Conservation (phyloP, 2,797 vertebrate genomes). For the Lepus townsendii region DNA sequence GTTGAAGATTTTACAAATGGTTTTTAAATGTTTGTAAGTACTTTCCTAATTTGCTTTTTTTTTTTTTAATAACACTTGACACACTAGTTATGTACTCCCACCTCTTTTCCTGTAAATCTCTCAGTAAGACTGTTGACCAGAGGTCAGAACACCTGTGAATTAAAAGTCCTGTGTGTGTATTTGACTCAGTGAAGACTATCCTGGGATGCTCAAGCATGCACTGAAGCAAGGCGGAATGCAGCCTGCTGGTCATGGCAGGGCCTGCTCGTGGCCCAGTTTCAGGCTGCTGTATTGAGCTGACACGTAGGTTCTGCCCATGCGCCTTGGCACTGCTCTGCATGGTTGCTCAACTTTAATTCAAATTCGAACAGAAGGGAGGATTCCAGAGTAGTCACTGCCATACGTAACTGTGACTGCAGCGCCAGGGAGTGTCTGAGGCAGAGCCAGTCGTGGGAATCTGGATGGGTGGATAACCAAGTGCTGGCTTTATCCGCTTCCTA, state of each 20-base stretch:
- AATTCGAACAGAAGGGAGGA: background rate
- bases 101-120: slow-evolving; percentile 38
- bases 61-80: slow-evolving; percentile 80
- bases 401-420: background rate
- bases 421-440: background rate
- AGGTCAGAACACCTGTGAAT: slow-evolving; percentile 28
- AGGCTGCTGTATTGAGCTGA: background rate
- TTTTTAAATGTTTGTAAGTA: slow-evolving; percentile 83
- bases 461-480: background rate
- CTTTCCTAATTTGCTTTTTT: slow-evolving; percentile 78
- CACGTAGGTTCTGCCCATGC: background rate
- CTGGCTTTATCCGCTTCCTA: background rate
- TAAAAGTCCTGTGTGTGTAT: background rate
- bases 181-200: background rate
- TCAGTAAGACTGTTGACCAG: slow-evolving; percentile 24
- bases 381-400: background rate
- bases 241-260: background rate
- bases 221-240: background rate
- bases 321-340: background rate
- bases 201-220: background rate
- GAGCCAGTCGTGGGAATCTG: background rate
- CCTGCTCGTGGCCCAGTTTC: background rate
- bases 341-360: background rate
- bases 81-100: slow-evolving; percentile 83
- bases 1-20: slow-evolving; percentile 85